Evolutionary conservation across 2,113 vertebrate species (phyloP), one percentile per base, ranked within the genome.

Genomic region (Daphoenositta chrysoptera): DNA sequence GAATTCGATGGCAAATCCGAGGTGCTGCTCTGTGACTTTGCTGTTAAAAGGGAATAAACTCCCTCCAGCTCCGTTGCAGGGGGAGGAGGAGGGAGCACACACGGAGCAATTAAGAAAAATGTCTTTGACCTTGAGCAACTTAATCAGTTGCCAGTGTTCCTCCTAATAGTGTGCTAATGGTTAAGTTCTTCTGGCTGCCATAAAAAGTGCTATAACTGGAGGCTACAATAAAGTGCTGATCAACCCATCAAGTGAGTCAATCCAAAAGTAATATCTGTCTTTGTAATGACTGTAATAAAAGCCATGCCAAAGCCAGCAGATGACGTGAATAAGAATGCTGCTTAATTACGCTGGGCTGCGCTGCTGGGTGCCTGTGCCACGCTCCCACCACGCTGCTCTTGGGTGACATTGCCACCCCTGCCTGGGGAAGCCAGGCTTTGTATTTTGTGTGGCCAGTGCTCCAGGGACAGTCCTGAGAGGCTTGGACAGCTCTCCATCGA

Each of bases 231-330:
- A 97, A 96, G 88, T 65, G 87, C 94, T 95, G 96, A 97, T 97
- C 96, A 96, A 96, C 94, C 94, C 88, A 96, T 97, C 93, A 92
- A 96, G 85, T 92, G 96, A 96, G 94, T 95, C 96, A 97, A 97
- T 95, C 93, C 93, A 84, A 95, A 96, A 97, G 93, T 95, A 96
- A 96, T 97, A 97, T 93, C 94, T 96, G 93, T 89, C 95, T 97
- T 82, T 60, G 76, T 97, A 95, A 97, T 87, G 94, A 96, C 91
- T 83, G 83, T 45, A 96, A 97, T 97, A 97, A 97, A 97, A 96
- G 16, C 91, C 82, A 24, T 93, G 87, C 86, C 89, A 91, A 60
- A 94, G 85, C 94, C 93, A 79, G 85, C 51, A 42, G 91, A 93
- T 89, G 94, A 96, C 89, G 87, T 90, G 92, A 96, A 96, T 96